A percentile compares a stretch with the other conserved stretches of the same genome.
Conservation (phyloP, 2,888 invertebrate genomes). For the Operophtera brumata region DNA sequence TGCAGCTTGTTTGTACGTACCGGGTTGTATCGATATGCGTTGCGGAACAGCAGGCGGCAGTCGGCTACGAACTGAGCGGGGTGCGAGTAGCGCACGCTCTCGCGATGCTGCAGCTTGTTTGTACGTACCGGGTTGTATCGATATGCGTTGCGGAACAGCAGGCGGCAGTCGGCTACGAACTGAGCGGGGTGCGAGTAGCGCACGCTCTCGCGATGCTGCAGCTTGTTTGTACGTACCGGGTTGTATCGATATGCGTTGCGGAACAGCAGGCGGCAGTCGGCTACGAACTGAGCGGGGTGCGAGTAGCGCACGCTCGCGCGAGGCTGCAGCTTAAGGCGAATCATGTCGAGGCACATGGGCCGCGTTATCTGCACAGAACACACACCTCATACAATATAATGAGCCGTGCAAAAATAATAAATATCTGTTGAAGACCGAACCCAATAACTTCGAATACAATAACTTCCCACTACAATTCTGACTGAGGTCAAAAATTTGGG, state of each 20-base stretch:
- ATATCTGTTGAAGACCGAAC: too few relatives aligned
- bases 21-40: constrained; percentile 91
- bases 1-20: constrained; percentile 79
- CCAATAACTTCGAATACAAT: too few relatives aligned
- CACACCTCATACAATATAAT: background rate
- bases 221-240: constrained; percentile 84
- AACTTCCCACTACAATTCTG: too few relatives aligned
- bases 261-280: constrained; percentile 92
- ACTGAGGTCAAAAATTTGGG: too few relatives aligned
- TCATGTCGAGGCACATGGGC: constrained; percentile 92
- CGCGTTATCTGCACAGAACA: constrained; percentile 80
- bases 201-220: constrained; percentile 86
- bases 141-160: constrained; percentile 94
- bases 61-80: constrained; percentile 89
- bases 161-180: constrained; percentile 89
- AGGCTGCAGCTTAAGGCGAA: constrained; percentile 90
- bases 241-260: constrained; percentile 93
- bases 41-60: constrained; percentile 91
- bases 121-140: constrained; percentile 91
- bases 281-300: constrained; percentile 86
- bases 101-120: constrained; percentile 88
- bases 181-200: constrained; percentile 88
- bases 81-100: constrained; percentile 86
- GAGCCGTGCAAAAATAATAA: too few relatives aligned
- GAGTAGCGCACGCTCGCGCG: constrained; percentile 86